Evolutionary conservation across 1,140 invertebrate species (phyloP), one percentile per base, ranked within the genome.

Genomic region (Drosophila ficusphila): DNA sequence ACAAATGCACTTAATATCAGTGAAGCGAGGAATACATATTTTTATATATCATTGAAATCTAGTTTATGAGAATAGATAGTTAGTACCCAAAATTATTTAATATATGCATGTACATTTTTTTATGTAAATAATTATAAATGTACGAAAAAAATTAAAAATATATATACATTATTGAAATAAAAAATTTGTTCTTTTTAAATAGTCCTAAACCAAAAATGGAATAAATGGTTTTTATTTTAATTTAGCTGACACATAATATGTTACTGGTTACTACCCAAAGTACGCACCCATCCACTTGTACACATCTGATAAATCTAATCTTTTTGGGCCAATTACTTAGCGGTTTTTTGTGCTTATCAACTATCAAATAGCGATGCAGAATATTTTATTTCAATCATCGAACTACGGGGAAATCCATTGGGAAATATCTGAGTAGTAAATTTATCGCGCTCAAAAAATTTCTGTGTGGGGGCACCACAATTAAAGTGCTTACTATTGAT

Each of bases 291-390:
- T n/a, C 18, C 2, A 9, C 25, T 8, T 3, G n/a, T 58, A n/a
- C 3, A 49, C 36, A 1, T n/a, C 52, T 21, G n/a, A 29, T 27
- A 42, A 27, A 47, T 38, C 25, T 65, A 65, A 65, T 65, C 62
- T 49, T 18, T 65, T 64, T 49, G 58, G 58, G 58, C 11, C 42
- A 49, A 65, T 64, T 49, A 65, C 34, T 64, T 31, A 49, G 58
- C 58, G 18, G 14, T 19, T 58, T 52, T 57, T 60, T 6, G 5
- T 60, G 53, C 38, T 44, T 62, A 62, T 62, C 58, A 58, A 6
- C 7, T 31, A 9, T 9, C 18, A 57, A 34, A 25, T 34, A 18
- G 6, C 41, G 11, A 29, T 21, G 47, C 18, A n/a, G 16, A 48
- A 65, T 48, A 18, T 48, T 47, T 33, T 12, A 49, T 19, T 31